phyloP scores from a whole-genome alignment of 2,888 invertebrate genomes.

The Drosophila pseudotakahashii region DNA sequence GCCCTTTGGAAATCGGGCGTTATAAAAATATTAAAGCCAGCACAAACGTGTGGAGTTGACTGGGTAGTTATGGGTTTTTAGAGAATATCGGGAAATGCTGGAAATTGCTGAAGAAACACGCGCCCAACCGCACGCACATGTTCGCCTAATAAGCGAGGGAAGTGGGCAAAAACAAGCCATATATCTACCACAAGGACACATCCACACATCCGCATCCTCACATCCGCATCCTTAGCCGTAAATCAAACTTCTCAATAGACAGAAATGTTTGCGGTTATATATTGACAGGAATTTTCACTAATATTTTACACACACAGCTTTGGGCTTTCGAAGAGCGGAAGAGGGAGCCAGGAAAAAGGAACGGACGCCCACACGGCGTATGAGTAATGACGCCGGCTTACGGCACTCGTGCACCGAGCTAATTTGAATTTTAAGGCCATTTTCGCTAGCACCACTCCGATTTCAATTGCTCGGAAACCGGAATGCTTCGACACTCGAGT shows the following conservation, averaged over 20 bases:
- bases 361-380: constrained; percentile 25
- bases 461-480: constrained; percentile 72
- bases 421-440: constrained; percentile 50
- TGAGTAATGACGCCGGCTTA: constrained; percentile 43
- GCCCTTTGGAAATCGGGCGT: not conserved
- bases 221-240: constrained; percentile 33
- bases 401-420: constrained; percentile 29
- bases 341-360: not conserved
- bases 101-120: constrained; percentile 47
- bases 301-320: constrained; percentile 29
- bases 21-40: constrained; percentile 42
- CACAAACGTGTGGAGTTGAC: constrained; percentile 29
- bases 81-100: constrained; percentile 54
- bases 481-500: constrained; percentile 36
- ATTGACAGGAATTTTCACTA: constrained; percentile 50
- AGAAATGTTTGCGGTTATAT: constrained; percentile 49
- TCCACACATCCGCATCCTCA: constrained; percentile 1
- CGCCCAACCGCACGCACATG: constrained; percentile 27
- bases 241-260: constrained; percentile 60
- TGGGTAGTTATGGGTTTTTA: constrained; percentile 46
- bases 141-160: constrained; percentile 36
- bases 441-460: constrained; percentile 36
- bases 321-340: not conserved
- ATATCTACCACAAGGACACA: constrained; percentile 27
- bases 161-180: constrained; percentile 8